Evolutionary conservation across 2,797 vertebrate genomes (phyloP), one percentile per base, ranked within the genome.

Genomic region (Gymnothorax reevesii): DNA sequence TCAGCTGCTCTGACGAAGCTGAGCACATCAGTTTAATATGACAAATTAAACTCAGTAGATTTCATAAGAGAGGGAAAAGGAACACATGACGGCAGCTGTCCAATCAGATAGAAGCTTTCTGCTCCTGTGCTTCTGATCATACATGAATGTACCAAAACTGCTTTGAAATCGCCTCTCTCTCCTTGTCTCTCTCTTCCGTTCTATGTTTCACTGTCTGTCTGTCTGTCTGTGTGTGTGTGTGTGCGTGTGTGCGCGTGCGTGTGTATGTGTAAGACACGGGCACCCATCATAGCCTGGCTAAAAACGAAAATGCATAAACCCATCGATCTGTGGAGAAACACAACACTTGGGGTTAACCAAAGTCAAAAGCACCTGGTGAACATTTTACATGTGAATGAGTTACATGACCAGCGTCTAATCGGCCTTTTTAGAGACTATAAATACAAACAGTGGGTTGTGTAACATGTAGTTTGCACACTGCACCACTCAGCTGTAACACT

Each of bases 1-100:
- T 90, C 92, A 92, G 90, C 92, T 89, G 92, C 94, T 94, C 77
- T 92, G 80, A 91, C 91, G 95, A 94, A 94, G 92, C 94, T 92
- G 93, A 95, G 94, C 95, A 94, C 93, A 95, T 95, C 95, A 90
- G 94, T 96, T 96, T 96, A 95, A 95, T 93, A 90, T 93, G 93
- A 94, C 94, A 94, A 92, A 93, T 93, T 94, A 91, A 93, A 94
- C 92, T 92, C 94, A 94, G 95, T 93, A 92, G 92, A 93, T 95
- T 93, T 92, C 90, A 91, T 91, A 87, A 90, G 66, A n/a, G 4
- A 73, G 83, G 87, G 66, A 33, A 82, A 87, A 85, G 91, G 92
- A 92, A 90, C 83, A 90, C 20, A 52, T 49, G 59, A 73, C 80
- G 86, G 86, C 77, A 83, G 88, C 91, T 89, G 87, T 92, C 86